Evolutionary conservation across 1,140 invertebrate genomes (phyloP), one percentile per base, ranked within the genome.

Genomic region (Oedothorax gibbosus): DNA sequence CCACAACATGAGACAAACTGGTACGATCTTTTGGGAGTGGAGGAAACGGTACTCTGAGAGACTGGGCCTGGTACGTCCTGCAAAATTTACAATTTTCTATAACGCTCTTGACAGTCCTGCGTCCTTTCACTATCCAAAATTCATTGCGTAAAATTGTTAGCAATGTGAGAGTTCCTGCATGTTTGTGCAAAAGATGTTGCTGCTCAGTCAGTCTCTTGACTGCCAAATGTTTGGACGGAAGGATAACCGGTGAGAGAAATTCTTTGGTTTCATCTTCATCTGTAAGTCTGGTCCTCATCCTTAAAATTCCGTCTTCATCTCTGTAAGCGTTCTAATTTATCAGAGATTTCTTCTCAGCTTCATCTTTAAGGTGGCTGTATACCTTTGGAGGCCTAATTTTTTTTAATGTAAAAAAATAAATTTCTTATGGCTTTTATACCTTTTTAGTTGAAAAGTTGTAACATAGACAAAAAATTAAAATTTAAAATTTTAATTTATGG

Each of bases 1-100:
- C 89, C 88, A 90, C 89, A 11, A 87, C 86, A 11, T 64, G 54
- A 11, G 88, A 87, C 56, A 88, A 87, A 56, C 77, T 71, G 0
- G 88, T 85, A 20, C 88, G 71, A 60, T 88, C 86, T 50, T 84
- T 15, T 21, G 89, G 88, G 62, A 90, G 72, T 6, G 69, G 69
- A 7, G 68, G 18, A 62, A 71, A 66, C 35, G 18, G 50, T 49
- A 66, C 54, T 14, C 71, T 56, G 49, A 69, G 20, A 64, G 50
- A 50, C 35, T 71, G 62, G 3, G 18, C 75, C 50, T 51, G 66
- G 14, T 53, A 54, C n/a, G 65, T 65, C 69, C 56, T 66, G 21
- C 75, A 72, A 12, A 14, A 60, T 11, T 53, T 0, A 15, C 83
- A 85, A 35, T 71, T 53, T 56, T 68, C 54, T 9, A 84, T 62